Evolutionary conservation across 1,140 invertebrate species (phyloP), one percentile per base, ranked within the genome.

Genomic region (Hylaeus volcanicus): DNA sequence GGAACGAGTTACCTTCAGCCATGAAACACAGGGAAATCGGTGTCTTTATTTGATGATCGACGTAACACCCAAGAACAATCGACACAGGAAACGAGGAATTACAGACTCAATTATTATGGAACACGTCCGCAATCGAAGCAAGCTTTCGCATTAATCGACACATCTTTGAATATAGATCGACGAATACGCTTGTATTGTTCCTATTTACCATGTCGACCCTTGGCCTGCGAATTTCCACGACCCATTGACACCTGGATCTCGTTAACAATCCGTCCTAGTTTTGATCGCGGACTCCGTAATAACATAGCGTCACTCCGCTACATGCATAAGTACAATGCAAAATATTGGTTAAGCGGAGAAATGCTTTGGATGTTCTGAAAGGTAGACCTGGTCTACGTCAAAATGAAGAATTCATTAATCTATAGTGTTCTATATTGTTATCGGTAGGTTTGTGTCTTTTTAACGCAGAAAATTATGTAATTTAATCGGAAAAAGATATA

Each of bases 1-100:
- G 79, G 74, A 85, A 66, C 69, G 69, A 73, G 69, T 73, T 73
- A 60, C 76, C 69, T 79, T 79, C 76, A 79, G 76, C 69, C 58
- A 73, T 73, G 76, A 56, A 26, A 73, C 69, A 64, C 60, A 79
- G 76, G 68, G 39, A 79, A 73, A 73, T 73, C 51, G 48, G 48
- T 65, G 76, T 79, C 64, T 68, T 79, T 79, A 79, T 79, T 79
- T 55, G 37, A 71, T 53, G 45, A 5, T 26, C 3, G 53, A 45
- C 12, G 26, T 37, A 14, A 61, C 37, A 56, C 68, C 45, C 15
- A 6, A 12, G 37, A 48, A 37, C 8, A 8, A 51, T 15, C 14
- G 12, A 56, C 15, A 56, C 55, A 15, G 14, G 2, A n/a, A 3
- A n/a, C 55, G 55, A 56, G 55, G 14, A 14, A 56, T 56, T 56